Evolutionary conservation across 2,113 vertebrate species (phyloP).

Genomic region (Sinocyclocheilus anophthalmus): DNA sequence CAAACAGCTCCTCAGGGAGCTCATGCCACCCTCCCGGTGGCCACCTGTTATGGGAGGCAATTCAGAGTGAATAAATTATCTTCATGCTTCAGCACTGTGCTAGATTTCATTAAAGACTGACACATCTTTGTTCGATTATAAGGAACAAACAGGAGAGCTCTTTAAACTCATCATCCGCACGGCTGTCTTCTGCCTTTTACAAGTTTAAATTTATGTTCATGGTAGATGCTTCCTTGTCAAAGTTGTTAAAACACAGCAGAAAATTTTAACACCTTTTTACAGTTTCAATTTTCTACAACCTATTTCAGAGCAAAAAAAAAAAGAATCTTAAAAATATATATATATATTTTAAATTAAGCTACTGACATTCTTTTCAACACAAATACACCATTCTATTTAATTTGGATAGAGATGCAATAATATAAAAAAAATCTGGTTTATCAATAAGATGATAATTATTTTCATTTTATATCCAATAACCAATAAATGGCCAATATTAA

Average conservation of each 20-base stretch:
- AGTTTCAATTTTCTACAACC: background rate
- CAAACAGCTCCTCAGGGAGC: conserved; percentile 15
- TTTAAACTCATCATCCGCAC: background rate
- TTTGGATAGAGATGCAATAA: background rate
- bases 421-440: background rate
- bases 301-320: no score
- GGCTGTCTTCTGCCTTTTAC: conserved; percentile 10
- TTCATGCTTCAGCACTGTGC: conserved; percentile 20
- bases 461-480: background rate
- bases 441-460: background rate
- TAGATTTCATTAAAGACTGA: conserved; percentile 25
- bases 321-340: no score
- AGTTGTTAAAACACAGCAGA: background rate
- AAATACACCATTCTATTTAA: background rate
- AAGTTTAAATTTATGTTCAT: background rate
- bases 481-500: background rate
- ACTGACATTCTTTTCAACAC: background rate
- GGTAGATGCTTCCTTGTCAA: background rate
- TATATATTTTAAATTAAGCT: background rate
- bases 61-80: background rate
- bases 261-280: background rate
- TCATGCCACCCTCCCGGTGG: background rate
- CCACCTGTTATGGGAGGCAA: conserved; percentile 13
- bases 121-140: conserved; percentile 2
- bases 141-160: background rate